These are phyloP conservation scores for Lateolabrax maculatus DNA, from an alignment of 2,797 vertebrate species.

Conservation along the genomic window DNA sequence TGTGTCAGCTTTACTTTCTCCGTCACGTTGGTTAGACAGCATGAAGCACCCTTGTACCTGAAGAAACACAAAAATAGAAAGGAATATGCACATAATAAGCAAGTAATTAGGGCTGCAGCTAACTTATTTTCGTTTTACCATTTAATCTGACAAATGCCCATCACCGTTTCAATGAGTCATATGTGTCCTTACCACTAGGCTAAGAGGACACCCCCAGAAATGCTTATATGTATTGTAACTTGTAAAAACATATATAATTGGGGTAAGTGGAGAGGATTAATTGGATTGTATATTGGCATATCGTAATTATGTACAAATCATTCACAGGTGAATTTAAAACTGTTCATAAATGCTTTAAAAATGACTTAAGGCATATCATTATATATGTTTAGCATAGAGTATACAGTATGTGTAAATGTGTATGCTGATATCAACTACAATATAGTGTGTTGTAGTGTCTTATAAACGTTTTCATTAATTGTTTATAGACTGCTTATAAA, in stretches of 20 bases:
- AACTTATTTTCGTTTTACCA: not conserved
- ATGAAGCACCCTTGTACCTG: not conserved
- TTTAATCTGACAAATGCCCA: not conserved
- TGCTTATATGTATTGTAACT: too few species aligned
- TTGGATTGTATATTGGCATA: not conserved
- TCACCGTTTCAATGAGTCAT: not conserved
- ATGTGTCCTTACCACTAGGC: not conserved
- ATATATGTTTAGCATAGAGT: not conserved
- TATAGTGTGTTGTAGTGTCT: not conserved
- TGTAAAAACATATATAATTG: too few species aligned
- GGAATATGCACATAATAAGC: not conserved
- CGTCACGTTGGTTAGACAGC: conserved; percentile 13
- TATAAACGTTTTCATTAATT: conserved; percentile 7
- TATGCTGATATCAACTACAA: not conserved
- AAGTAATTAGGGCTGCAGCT: not conserved
- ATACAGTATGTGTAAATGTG: too few species aligned
- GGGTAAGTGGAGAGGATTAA: not conserved
- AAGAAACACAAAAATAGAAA: conserved; percentile 10
- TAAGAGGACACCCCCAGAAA: too few species aligned
- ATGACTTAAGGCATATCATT: not conserved
- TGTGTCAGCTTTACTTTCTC: conserved; percentile 62
- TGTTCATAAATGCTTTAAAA: not conserved
- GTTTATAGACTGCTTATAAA: conserved; percentile 20
- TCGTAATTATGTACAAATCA: not conserved
- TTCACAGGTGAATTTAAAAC: not conserved